Percentiles rank a stretch among this genome's conserved stretches.
Evolutionary conservation across 2,113 vertebrate species (phyloP).

Genomic region (Halcyon senegalensis): DNA sequence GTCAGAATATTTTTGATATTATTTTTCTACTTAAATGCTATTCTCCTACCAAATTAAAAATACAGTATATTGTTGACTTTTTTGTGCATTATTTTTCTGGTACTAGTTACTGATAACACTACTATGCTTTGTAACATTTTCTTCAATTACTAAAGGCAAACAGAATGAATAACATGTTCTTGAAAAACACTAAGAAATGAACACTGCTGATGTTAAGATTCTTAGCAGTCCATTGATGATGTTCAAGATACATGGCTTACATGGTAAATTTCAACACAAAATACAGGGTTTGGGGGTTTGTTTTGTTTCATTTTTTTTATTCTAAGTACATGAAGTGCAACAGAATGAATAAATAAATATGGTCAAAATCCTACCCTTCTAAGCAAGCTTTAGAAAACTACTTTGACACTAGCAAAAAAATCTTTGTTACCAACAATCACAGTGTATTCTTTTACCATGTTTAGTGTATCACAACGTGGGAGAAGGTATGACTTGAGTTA

Average conservation of each 20-base stretch:
- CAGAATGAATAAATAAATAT: not conserved
- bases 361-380: not conserved
- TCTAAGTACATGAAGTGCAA: not conserved
- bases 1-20: not conserved
- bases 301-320: not conserved
- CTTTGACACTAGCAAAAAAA: not conserved
- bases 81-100: not conserved
- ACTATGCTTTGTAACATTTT: not conserved
- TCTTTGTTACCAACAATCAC: not conserved
- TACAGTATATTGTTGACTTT: not conserved
- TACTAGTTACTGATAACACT: not conserved
- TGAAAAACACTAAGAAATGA: not conserved
- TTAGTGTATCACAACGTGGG: not conserved
- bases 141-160: not conserved
- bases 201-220: not conserved
- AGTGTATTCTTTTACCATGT: not conserved
- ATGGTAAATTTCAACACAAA: not conserved
- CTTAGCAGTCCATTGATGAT: not conserved
- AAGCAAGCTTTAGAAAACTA: not conserved
- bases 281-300: not conserved
- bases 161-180: not conserved
- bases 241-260: not conserved
- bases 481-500: not conserved
- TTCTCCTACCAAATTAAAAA: conserved; percentile 40
- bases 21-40: conserved; percentile 21